Conservation (phyloP, 2,797 vertebrate species). For the Glyptemys insculpta region DNA sequence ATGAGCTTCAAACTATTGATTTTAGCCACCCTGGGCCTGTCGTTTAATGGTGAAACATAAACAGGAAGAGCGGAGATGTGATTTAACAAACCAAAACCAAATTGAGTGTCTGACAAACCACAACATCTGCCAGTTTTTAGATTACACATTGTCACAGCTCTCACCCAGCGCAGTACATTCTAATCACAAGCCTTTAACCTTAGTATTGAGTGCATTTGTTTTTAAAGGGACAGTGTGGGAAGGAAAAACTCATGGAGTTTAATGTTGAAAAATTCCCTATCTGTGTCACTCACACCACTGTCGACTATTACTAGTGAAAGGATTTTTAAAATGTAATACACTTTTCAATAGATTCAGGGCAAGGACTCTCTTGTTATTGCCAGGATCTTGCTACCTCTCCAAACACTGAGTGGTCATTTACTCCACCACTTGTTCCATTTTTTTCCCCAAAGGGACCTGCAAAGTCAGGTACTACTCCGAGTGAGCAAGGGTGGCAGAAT, state of each 20-base stretch:
- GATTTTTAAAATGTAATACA: not conserved
- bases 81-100: not conserved
- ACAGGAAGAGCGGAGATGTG: not conserved
- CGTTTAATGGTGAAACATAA: not conserved
- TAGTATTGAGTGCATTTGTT: not conserved
- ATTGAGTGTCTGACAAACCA: not conserved
- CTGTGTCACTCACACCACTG: not conserved
- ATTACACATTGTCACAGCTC: not conserved
- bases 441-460: not conserved
- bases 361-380: not conserved
- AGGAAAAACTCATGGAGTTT: not conserved
- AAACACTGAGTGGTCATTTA: not conserved
- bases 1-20: not conserved
- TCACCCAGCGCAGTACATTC: not conserved
- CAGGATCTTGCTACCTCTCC: not conserved
- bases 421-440: not conserved
- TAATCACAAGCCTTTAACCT: not conserved
- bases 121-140: not conserved
- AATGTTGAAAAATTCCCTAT: not conserved
- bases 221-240: not conserved
- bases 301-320: not conserved
- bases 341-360: not conserved
- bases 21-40: not conserved
- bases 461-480: not conserved
- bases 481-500: not conserved